Evolutionary conservation across 2,113 vertebrate species (phyloP), one percentile per base, ranked within the genome.

Genomic region (Xenus cinereus): DNA sequence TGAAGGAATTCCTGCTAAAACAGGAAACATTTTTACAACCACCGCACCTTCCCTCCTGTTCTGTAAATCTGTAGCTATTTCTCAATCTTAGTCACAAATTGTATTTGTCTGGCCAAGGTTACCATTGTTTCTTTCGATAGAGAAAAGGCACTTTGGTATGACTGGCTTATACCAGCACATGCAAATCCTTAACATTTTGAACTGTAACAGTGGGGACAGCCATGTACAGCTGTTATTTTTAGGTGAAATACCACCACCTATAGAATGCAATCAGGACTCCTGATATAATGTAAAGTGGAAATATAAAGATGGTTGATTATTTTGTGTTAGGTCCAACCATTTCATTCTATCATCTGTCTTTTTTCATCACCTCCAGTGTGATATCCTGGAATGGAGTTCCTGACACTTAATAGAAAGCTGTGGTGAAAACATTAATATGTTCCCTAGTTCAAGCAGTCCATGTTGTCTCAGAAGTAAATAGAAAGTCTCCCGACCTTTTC

Each of bases 221-320:
- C 76, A 50, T 7, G 60, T 35, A 54, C 30, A 93, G 84, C 84
- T 97, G 69, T 67, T 97, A 95, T 96, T 98, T 97, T 97, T 91
- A 97, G 95, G 93, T 96, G 90, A 98, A 98, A 97, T 84, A 90
- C 64, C 68, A 93, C 71, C 77, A 95, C 64, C 79, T 95, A 94
- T 90, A 93, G 96, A 98, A 98, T 87, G 80, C 74, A 98, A 97
- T 98, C 97, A 96, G 75, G 95, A 94, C 87, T 97, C 89, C 87
- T 97, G 96, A 97, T 97, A 95, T 94, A 97, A 98, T 97, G 76
- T 91, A 97, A 98, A 98, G 93, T 97, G 95, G 96, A 98, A 98
- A 97, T 97, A 97, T 96, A 98, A 97, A 98, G 95, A 98, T 96
- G 93, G 92, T 57, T 98, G 97, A 98, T 98, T 98, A 98, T 98